These are phyloP conservation scores for Oophaga sylvatica DNA, from an alignment of 2,797 vertebrate genomes.

Conservation along the genomic window DNA sequence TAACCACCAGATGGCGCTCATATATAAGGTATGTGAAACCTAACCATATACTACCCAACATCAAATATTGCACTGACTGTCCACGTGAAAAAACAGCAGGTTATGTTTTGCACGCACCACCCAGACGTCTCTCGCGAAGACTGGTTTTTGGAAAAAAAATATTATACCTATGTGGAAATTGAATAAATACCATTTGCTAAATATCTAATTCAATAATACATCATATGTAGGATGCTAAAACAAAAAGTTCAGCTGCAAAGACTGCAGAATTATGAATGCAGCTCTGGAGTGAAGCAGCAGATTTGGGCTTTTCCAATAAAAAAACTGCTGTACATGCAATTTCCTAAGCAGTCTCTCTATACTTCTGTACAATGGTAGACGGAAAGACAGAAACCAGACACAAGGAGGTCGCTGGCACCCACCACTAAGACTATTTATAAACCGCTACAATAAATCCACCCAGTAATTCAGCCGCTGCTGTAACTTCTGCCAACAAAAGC, in stretches of 20 bases:
- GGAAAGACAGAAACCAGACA: not conserved
- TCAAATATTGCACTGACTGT: not conserved
- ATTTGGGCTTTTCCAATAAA: not conserved
- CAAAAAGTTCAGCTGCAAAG: no score
- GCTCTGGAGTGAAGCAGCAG: no score
- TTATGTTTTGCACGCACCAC: no score
- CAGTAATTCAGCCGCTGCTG: constrained; percentile 24
- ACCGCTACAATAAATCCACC: constrained; percentile 35
- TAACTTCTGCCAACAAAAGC: not conserved
- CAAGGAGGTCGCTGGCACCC: not conserved
- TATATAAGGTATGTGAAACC: not conserved
- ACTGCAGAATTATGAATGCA: no score
- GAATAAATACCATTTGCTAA: not conserved
- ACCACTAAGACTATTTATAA: constrained; percentile 36
- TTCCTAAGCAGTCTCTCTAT: not conserved
- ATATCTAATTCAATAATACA: not conserved
- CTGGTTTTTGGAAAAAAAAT: not conserved
- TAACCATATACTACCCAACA: not conserved
- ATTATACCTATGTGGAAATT: not conserved
- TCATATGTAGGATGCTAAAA: no score
- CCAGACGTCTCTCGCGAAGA: no score
- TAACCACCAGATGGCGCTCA: constrained; percentile 38
- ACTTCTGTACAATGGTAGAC: not conserved
- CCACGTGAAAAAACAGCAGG: not conserved
- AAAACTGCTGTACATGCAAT: not conserved